Evolutionary conservation across 1,140 invertebrate genomes (phyloP).

Genomic region (Orussus abietinus): DNA sequence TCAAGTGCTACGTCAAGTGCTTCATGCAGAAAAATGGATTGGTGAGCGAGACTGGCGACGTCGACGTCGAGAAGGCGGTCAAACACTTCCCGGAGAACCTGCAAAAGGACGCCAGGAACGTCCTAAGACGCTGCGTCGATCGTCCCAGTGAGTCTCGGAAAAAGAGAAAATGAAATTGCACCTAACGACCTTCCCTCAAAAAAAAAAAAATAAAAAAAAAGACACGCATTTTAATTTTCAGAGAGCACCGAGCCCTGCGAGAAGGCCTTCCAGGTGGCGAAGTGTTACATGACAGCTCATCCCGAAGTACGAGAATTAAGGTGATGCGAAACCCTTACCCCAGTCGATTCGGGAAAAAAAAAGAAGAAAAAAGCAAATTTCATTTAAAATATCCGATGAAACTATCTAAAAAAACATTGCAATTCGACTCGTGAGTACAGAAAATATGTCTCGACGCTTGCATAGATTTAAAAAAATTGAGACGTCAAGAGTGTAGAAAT

Average conservation of each 20-base stretch:
- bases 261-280: slow-evolving; percentile 35
- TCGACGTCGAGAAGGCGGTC: slow-evolving; percentile 32
- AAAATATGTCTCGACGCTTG: too few species aligned
- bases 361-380: too few species aligned
- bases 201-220: slow-evolving; percentile 2
- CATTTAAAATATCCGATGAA: too few species aligned
- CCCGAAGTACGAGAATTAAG: slow-evolving; percentile 27
- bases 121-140: slow-evolving; percentile 31
- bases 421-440: too few species aligned
- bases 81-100: slow-evolving; percentile 29
- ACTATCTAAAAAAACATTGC: too few species aligned
- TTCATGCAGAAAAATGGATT: slow-evolving; percentile 37
- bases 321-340: too few species aligned
- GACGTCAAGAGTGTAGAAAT: too few species aligned
- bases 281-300: slow-evolving; percentile 30
- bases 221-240: slow-evolving; percentile 21
- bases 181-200: too few species aligned
- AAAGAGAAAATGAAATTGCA: too few species aligned
- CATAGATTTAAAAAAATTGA: too few species aligned
- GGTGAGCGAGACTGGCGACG: slow-evolving; percentile 25
- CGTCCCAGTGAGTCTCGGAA: too few species aligned
- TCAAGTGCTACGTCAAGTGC: slow-evolving; percentile 42
- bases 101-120: slow-evolving; percentile 25
- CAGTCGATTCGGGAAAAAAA: too few species aligned
- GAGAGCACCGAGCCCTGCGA: slow-evolving; percentile 32